phyloP scores from a whole-genome alignment of 2,888 invertebrate species.

The Lypha dubia region DNA sequence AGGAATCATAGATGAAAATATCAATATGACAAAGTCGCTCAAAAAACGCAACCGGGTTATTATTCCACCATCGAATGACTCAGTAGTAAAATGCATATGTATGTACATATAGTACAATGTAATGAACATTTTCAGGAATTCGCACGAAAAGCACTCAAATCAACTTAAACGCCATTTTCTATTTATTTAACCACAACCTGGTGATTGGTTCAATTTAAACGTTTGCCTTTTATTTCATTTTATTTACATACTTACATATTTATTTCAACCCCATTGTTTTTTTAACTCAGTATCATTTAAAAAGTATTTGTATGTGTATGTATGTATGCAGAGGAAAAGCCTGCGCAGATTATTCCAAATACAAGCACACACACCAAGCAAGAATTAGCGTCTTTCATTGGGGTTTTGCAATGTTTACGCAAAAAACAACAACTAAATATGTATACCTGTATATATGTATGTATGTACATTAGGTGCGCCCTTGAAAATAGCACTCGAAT shows the following conservation, averaged over 20 bases:
- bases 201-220: slow-evolving; percentile 55
- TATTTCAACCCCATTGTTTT: slow-evolving; percentile 54
- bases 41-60: too few species aligned
- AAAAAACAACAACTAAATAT: neutral
- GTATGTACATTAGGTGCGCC: neutral
- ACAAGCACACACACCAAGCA: slow-evolving; percentile 5
- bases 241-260: too few species aligned
- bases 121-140: slow-evolving; percentile 18
- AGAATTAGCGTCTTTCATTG: slow-evolving; percentile 51
- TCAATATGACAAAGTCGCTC: too few species aligned
- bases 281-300: slow-evolving; percentile 32
- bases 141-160: slow-evolving; percentile 47
- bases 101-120: slow-evolving; percentile 30
- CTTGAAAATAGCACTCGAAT: too few species aligned
- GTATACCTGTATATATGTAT: too few species aligned
- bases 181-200: slow-evolving; percentile 29
- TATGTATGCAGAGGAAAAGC: slow-evolving; percentile 34
- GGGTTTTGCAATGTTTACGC: slow-evolving; percentile 21
- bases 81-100: too few species aligned
- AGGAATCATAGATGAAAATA: too few species aligned
- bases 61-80: too few species aligned
- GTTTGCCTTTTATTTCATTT: slow-evolving; percentile 1
- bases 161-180: slow-evolving; percentile 52
- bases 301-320: too few species aligned
- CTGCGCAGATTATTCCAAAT: slow-evolving; percentile 56